Evolutionary conservation across 2,888 invertebrate genomes (phyloP).

Genomic region (Drosophila mimica): DNA sequence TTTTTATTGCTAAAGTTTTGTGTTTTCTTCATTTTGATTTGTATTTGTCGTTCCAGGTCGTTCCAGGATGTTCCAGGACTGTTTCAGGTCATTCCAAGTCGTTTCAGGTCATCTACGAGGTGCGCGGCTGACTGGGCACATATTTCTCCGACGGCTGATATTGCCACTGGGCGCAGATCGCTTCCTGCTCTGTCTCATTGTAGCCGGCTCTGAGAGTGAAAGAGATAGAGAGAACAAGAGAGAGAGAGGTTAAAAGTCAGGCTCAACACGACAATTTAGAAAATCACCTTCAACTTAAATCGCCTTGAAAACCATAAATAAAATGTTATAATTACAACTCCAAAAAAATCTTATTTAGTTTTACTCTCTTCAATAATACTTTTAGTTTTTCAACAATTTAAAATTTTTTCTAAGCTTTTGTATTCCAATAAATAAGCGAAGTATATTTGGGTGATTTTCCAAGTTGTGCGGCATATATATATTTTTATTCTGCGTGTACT

Average conservation of each 20-base stretch:
- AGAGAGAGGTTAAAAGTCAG: not conserved
- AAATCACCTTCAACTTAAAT: not conserved
- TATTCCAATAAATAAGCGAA: not conserved
- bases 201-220: slow-evolving; percentile 86
- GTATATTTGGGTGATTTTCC: not conserved
- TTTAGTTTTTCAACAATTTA: not conserved
- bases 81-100: slow-evolving; percentile 19
- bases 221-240: not conserved
- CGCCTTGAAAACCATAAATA: not conserved
- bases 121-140: slow-evolving; percentile 85
- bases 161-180: slow-evolving; percentile 87
- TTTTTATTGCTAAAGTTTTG: slow-evolving; percentile 28
- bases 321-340: not conserved
- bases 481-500: not conserved
- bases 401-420: not conserved
- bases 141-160: slow-evolving; percentile 89
- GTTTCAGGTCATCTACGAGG: slow-evolving; percentile 49
- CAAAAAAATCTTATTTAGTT: not conserved
- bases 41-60: slow-evolving; percentile 30
- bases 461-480: not conserved
- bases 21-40: slow-evolving; percentile 31
- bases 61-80: slow-evolving; percentile 8
- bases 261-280: not conserved
- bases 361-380: too few relatives aligned
- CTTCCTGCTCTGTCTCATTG: slow-evolving; percentile 86